Percentiles rank a stretch among this genome's conserved stretches.
Conservation (phyloP, 2,113 vertebrate genomes). For the Geococcyx californianus region DNA sequence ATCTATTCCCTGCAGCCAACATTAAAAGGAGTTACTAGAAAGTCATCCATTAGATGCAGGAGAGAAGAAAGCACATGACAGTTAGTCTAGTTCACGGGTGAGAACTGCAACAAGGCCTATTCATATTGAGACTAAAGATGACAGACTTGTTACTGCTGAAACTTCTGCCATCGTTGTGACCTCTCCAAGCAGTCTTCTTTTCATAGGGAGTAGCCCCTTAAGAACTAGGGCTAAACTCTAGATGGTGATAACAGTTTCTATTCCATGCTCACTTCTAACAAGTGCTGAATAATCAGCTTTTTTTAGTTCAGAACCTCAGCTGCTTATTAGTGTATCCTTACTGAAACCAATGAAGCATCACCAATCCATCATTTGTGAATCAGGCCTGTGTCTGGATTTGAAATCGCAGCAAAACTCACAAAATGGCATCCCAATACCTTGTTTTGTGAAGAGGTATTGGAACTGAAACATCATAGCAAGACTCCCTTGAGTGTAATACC, state of each 20-base stretch:
- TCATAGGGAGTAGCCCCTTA: not conserved
- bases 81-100: not conserved
- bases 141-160: not conserved
- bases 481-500: not conserved
- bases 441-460: not conserved
- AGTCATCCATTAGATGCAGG: not conserved
- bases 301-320: not conserved
- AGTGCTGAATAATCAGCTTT: not conserved
- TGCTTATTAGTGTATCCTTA: not conserved
- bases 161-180: not conserved
- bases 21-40: slow-evolving; percentile 7
- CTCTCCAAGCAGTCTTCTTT: not conserved
- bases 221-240: not conserved
- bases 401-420: not conserved
- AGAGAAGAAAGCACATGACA: not conserved
- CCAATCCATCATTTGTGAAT: not conserved
- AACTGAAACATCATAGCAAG: not conserved
- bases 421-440: not conserved
- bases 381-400: not conserved
- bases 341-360: not conserved
- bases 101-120: not conserved
- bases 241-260: not conserved
- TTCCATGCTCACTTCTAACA: not conserved
- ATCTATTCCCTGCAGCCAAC: slow-evolving; percentile 84
- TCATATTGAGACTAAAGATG: not conserved